Conservation (phyloP, 2,888 invertebrate genomes). For the Plemyria rubiginata region DNA sequence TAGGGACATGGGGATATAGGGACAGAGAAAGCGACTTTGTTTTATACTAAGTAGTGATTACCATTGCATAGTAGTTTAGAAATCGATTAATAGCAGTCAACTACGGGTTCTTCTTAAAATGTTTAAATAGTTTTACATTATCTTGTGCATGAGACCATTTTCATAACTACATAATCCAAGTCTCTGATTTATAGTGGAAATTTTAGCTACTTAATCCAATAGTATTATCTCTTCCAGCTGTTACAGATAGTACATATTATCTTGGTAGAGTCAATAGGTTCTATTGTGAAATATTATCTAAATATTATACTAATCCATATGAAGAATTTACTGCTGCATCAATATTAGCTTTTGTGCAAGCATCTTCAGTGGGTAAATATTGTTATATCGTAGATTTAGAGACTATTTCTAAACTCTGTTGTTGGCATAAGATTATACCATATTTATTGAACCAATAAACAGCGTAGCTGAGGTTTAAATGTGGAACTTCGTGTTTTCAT, state of each 20-base stretch:
- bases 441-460: conserved; percentile 23
- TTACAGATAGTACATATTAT: conserved; percentile 60
- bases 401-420: conserved; percentile 31
- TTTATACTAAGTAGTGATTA: too few species aligned
- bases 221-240: conserved; percentile 56
- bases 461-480: conserved; percentile 9
- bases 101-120: neutral
- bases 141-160: neutral
- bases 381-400: conserved; percentile 24
- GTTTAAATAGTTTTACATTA: conserved; percentile 10
- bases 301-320: conserved; percentile 44
- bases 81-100: too few species aligned
- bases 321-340: conserved; percentile 53
- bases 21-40: too few species aligned
- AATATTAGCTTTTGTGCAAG: conserved; percentile 54
- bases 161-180: conserved; percentile 29
- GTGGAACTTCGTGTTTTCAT: conserved; percentile 12
- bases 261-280: conserved; percentile 56
- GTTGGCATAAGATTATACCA: conserved; percentile 22
- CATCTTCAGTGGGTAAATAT: conserved; percentile 37
- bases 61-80: too few species aligned
- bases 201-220: conserved; percentile 60
- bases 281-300: conserved; percentile 60
- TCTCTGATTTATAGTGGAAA: conserved; percentile 64
- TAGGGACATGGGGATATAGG: too few species aligned